Base-by-base conservation (phyloP, 2,113 vertebrate genomes). In the Peromyscus maniculatus region DNA sequence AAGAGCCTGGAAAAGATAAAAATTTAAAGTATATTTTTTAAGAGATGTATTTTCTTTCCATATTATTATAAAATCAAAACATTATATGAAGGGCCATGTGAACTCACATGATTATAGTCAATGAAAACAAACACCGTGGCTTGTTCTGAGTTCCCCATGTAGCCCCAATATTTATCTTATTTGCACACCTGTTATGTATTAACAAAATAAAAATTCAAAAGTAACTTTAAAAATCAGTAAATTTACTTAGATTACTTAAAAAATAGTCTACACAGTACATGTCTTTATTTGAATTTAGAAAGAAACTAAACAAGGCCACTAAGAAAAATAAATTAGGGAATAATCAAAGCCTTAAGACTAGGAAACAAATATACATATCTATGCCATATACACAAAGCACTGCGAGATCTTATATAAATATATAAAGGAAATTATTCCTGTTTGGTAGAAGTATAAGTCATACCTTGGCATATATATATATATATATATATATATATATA, bases 181-280 rank as follows among this genome's bases (percentile, higher is more conserved):
- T 74, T 71, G 19, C 55, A 26, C 16, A 26, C 10, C 59, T 88
- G 43, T 2, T 92, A n/a, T 15, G 1, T 90, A 62, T 74, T 84
- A 10, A 39, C 89, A 39, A 96, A 93, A 78, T 91, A 96, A 89
- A 87, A 7, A 80, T 77, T 96, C 13, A 78, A 96, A 72, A 92
- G 75, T 93, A 72, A 43, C 46, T 66, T 7, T 94, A 78, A 55
- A 75, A n/a, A 55, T 75, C 62, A 93, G 13, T 5, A 89, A 84
- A 57, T 69, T 77, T 91, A 39, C 19, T 72, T 90, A 89, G 13
- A 49, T 64, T 83, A 62, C 8, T 79, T 77, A 1, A 15, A 36
- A 11, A 21, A 87, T 3, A 80, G 5, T 69, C 21, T 79, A 7
- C 28, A 78, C 36, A 74, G 93, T 49, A 33, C 8, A 8, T 88